phyloP scores from a whole-genome alignment of 2,797 vertebrate species.

The Darevskia nairensis region DNA sequence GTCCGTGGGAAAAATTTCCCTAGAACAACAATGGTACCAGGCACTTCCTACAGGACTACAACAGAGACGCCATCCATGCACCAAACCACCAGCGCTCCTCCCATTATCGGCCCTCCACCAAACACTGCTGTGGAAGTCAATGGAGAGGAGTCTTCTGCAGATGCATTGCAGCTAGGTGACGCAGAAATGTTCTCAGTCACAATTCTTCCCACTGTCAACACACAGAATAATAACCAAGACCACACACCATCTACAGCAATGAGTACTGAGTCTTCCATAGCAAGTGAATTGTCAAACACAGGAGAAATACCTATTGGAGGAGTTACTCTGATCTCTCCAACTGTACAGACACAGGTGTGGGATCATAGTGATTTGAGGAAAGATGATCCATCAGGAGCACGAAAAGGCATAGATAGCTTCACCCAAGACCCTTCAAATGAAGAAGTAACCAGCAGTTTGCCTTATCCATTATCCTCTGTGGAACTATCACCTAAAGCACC shows the following conservation, averaged over 20 bases:
- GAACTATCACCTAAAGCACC: slow-evolving; percentile 41
- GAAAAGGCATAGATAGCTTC: slow-evolving; percentile 7
- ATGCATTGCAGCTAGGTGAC: slow-evolving; percentile 60
- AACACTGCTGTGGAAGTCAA: slow-evolving; percentile 4
- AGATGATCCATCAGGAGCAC: slow-evolving; percentile 30
- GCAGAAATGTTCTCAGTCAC: slow-evolving; percentile 72
- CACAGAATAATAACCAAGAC: rapidly evolving
- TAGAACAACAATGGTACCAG: slow-evolving; percentile 59
- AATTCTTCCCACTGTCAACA: slow-evolving; percentile 24
- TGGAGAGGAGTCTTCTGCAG: slow-evolving; percentile 75
- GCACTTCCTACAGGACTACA: slow-evolving; percentile 16
- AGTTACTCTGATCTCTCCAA: background rate
- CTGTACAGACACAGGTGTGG: background rate
- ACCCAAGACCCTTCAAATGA: slow-evolving; percentile 14
- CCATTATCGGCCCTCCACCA: background rate
- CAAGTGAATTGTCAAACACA: slow-evolving; percentile 16
- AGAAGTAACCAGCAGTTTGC: slow-evolving; percentile 18
- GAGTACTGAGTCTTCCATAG: background rate
- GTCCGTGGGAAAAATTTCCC: slow-evolving; percentile 83
- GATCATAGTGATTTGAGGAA: slow-evolving; percentile 32
- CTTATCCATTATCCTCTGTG: slow-evolving; percentile 23
- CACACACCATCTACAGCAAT: background rate
- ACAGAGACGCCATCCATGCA: background rate
- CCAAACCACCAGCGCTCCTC: background rate
- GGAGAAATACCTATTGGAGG: background rate